These are phyloP conservation scores for Gymnodraco acuticeps DNA, from an alignment of 2,797 vertebrate genomes.

Conservation along the genomic window DNA sequence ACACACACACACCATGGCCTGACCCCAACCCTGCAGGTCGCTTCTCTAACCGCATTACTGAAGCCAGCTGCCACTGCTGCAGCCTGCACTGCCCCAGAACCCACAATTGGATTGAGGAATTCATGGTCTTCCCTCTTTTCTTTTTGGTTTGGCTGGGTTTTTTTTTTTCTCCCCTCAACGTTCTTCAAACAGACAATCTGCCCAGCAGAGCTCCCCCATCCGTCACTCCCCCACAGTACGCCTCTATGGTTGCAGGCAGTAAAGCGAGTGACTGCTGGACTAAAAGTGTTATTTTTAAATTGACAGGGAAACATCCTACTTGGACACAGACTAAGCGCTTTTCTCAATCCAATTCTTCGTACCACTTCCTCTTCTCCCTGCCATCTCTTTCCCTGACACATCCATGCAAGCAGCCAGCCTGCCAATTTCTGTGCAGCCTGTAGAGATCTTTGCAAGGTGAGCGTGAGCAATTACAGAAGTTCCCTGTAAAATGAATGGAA, in stretches of 20 bases:
- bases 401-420: conserved; percentile 71
- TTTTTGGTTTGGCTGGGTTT: conserved; percentile 74
- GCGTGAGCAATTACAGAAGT: conserved; percentile 92
- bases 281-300: conserved; percentile 99
- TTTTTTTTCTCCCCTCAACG: conserved; percentile 29
- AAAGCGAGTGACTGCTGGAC: conserved; percentile 80
- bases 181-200: conserved; percentile 74
- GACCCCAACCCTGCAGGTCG: conserved; percentile 88
- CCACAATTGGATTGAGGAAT: conserved; percentile 97
- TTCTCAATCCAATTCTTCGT: conserved; percentile 76
- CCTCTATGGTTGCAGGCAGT: conserved; percentile 64
- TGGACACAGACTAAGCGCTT: conserved; percentile 82
- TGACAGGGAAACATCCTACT: conserved; percentile 95
- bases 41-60: conserved; percentile 94
- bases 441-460: conserved; percentile 89
- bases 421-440: conserved; percentile 63
- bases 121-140: conserved; percentile 86
- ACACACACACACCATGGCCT: conserved; percentile 85
- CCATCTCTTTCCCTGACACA: conserved; percentile 87
- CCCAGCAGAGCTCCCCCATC: conserved; percentile 56
- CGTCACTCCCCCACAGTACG: conserved; percentile 42
- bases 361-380: conserved; percentile 76
- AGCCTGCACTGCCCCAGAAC: conserved; percentile 87
- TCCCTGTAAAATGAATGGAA: conserved; percentile 91
- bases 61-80: conserved; percentile 90